Evolutionary conservation across 2,888 invertebrate genomes (phyloP).

Genomic region (Rosalia funebris): DNA sequence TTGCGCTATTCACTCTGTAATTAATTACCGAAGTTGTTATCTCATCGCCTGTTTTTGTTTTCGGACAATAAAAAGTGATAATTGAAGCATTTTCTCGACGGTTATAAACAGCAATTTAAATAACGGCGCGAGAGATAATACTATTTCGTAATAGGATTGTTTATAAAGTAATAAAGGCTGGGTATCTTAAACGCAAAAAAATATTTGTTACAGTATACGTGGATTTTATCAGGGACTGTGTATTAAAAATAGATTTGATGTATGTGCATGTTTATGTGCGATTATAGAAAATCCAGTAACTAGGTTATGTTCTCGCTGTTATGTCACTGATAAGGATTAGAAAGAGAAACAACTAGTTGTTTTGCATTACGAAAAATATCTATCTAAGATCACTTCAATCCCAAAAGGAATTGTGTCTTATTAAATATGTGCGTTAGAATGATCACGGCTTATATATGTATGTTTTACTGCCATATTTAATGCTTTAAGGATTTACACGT

Average conservation of each 20-base stretch:
- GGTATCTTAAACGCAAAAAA: background rate
- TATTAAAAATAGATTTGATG: background rate
- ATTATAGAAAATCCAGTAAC: background rate
- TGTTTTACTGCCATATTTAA: too few relatives aligned
- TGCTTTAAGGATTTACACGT: too few relatives aligned
- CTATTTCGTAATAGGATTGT: constrained; percentile 1
- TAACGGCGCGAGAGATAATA: constrained; percentile 1
- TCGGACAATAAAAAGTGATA: constrained; percentile 16
- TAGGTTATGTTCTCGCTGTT: background rate
- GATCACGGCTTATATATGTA: too few relatives aligned
- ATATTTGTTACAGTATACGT: background rate
- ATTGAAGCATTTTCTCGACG: constrained; percentile 1
- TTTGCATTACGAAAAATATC: too few relatives aligned
- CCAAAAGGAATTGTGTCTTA: too few relatives aligned
- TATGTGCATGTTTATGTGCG: background rate
- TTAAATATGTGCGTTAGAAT: too few relatives aligned
- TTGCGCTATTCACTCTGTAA: background rate
- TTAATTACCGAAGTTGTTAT: constrained; percentile 12
- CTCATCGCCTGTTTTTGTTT: constrained; percentile 14
- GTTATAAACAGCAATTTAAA: background rate
- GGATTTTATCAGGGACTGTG: background rate
- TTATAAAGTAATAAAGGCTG: background rate
- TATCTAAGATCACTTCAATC: too few relatives aligned
- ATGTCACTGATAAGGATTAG: too few relatives aligned
- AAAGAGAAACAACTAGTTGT: too few relatives aligned